A percentile compares a stretch with the other conserved stretches of the same genome.
These are phyloP conservation scores for Menidia menidia DNA, from an alignment of 2,797 vertebrate species.

Conservation along the genomic window DNA sequence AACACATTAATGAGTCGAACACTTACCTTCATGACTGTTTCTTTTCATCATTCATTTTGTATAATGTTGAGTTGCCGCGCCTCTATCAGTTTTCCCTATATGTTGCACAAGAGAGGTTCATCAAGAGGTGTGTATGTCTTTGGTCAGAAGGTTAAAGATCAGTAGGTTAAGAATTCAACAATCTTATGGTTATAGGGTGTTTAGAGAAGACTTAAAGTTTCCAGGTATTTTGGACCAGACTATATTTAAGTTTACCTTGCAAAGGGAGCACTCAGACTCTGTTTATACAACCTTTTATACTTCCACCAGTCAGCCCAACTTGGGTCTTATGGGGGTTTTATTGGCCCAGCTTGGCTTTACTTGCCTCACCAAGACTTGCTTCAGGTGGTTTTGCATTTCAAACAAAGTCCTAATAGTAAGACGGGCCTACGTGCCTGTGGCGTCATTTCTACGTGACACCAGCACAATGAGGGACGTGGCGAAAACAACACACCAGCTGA, in stretches of 20 bases:
- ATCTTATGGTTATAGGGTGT: constrained; percentile 3
- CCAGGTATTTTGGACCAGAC: neutral
- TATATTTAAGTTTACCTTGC: constrained; percentile 3
- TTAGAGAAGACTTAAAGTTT: constrained; percentile 1
- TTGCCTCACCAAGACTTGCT: too few species aligned
- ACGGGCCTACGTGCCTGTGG: too few species aligned
- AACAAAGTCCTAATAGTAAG: too few species aligned
- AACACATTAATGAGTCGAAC: neutral
- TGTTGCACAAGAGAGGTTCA: neutral
- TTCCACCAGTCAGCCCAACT: constrained; percentile 16
- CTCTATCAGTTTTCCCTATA: neutral
- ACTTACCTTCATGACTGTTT: neutral
- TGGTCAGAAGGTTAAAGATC: constrained; percentile 25
- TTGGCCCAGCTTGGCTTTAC: too few species aligned
- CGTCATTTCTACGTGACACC: too few species aligned
- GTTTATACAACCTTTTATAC: neutral
- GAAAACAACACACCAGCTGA: too few species aligned
- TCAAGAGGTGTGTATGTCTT: neutral
- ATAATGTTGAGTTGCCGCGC: neutral
- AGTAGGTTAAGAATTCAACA: constrained; percentile 4
- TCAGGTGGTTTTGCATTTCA: too few species aligned
- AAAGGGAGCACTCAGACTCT: neutral
- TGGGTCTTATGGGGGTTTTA: constrained; percentile 10
- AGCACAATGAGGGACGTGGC: too few species aligned
- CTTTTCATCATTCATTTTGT: neutral